These are phyloP conservation scores for Agapornis roseicollis DNA, from an alignment of 2,113 vertebrate species.

Conservation along the genomic window DNA sequence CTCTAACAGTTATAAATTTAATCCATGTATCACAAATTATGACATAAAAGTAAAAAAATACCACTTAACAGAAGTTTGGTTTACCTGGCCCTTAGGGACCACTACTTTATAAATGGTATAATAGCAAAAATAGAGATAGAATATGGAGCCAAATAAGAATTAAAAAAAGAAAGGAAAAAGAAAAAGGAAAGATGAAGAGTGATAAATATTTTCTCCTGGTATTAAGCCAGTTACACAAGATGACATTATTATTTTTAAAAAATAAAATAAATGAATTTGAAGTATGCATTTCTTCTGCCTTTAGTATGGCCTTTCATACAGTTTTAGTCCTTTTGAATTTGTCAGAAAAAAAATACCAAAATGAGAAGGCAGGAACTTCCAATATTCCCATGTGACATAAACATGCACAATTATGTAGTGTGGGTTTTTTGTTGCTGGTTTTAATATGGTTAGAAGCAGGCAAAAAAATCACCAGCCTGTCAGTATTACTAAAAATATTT, in stretches of 20 bases:
- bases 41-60: not conserved
- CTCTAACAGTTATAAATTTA: not conserved
- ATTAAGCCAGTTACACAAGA: not conserved
- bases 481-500: not conserved
- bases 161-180: not conserved
- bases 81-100: not conserved
- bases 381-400: not conserved
- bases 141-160: not conserved
- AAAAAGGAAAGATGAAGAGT: rapidly evolving
- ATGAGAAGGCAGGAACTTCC: not conserved
- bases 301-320: not conserved
- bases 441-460: not conserved
- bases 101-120: not conserved
- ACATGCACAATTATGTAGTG: not conserved
- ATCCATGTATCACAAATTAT: not conserved
- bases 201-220: not conserved
- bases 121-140: not conserved
- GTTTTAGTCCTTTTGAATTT: not conserved
- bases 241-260: not conserved
- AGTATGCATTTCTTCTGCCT: not conserved
- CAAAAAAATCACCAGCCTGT: not conserved
- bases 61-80: not conserved
- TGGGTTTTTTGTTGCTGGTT: rapidly evolving
- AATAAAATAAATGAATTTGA: not conserved
- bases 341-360: not conserved